Evolutionary conservation across 2,113 vertebrate genomes (phyloP), one percentile per base, ranked within the genome.

Genomic region (Chloropsis cyanopogon): DNA sequence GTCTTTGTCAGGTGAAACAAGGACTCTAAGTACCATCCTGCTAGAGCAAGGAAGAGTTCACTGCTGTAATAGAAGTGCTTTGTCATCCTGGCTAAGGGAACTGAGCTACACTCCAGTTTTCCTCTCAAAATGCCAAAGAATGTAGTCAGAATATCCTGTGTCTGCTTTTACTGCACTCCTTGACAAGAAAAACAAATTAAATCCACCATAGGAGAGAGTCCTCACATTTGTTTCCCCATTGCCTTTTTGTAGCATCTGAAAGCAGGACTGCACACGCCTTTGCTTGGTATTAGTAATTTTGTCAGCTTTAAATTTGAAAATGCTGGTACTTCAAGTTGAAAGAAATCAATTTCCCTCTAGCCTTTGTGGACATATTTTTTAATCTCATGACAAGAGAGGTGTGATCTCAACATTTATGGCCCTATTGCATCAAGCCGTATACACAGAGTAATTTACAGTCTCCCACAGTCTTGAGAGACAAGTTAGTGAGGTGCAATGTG

Each of bases 71-170:
- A 80, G 60, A 89, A 94, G 41, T 91, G 93, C 95, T 96, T 95
- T 94, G 94, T 97, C 93, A 96, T 88, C 80, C 81, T 96, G 35
- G 86, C 66, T 94, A 96, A 97, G 72, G 90, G 47, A 91, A 93
- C 59, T 90, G 35, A 25, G 59, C 66, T 95, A 2, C 63, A 26
- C 73, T 88, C 66, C 42, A 70, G 22, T 66, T 93, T 81, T 72
- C 65, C n/a, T 88, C 49, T 94, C 54, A 82, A 77, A 89, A 79
- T 66, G 91, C 80, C 76, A 77, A 92, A 90, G 88, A 87, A 86
- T 80, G 57, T 31, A 88, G 64, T 94, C 72, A 82, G 78, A 92
- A 64, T 77, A 82, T 46, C 56, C 65, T 28, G 47, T 92, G 78
- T 95, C 65, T 93, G 75, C 63, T 56, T 85, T 82, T 64, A 31